phyloP scores from a whole-genome alignment of 2,113 vertebrate species.

The Epinephelus moara region DNA sequence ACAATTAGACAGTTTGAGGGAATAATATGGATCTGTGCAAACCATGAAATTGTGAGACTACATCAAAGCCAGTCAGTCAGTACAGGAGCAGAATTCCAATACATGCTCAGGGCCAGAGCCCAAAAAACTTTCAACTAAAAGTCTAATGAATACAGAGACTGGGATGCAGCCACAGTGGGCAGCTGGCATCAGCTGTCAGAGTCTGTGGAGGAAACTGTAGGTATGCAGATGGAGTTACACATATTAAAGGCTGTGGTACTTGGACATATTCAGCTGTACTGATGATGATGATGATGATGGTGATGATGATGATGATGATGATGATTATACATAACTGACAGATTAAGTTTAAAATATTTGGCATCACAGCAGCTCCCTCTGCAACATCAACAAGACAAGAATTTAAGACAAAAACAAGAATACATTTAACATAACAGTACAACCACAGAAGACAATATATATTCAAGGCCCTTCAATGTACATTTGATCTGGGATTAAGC shows the following conservation, averaged over 20 bases:
- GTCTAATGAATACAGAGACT: conserved; percentile 23
- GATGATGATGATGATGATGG: too few species aligned
- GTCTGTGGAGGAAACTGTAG: neutral
- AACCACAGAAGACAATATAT: neutral
- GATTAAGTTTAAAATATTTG: too few species aligned
- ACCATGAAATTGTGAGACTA: conserved; percentile 70
- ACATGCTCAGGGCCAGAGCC: conserved; percentile 33
- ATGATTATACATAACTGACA: too few species aligned
- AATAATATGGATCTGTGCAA: conserved; percentile 57
- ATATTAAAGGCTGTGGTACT: neutral
- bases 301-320: too few species aligned
- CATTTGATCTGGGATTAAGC: neutral
- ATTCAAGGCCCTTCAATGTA: neutral
- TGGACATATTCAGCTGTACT: neutral
- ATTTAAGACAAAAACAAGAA: neutral
- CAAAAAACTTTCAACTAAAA: conserved; percentile 50
- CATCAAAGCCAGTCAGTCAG: conserved; percentile 64
- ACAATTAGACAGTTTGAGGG: conserved; percentile 59
- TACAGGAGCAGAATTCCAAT: conserved; percentile 59
- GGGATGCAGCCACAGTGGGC: conserved; percentile 2
- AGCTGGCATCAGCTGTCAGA: neutral
- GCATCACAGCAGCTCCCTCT: too few species aligned
- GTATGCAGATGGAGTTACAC: neutral
- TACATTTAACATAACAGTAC: neutral
- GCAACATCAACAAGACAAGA: too few species aligned